Evolutionary conservation across 2,113 vertebrate genomes (phyloP).

Genomic region (Baryphthengus martii): DNA sequence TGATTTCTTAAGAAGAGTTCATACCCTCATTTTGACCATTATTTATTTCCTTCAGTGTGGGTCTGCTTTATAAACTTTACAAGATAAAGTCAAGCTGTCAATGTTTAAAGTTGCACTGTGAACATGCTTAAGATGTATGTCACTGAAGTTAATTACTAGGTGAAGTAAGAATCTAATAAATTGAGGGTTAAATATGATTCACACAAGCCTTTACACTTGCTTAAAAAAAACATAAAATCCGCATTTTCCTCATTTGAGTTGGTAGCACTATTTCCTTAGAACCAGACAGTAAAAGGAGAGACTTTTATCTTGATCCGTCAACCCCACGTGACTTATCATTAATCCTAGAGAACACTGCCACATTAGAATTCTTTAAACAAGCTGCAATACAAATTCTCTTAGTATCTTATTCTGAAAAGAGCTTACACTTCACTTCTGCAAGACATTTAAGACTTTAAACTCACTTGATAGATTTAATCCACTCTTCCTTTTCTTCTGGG

Average conservation of each 20-base stretch:
- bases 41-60: not conserved
- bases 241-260: not conserved
- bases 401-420: not conserved
- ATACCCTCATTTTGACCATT: not conserved
- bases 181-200: not conserved
- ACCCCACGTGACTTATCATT: not conserved
- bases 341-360: not conserved
- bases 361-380: not conserved
- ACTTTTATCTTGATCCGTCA: not conserved
- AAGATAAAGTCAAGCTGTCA: not conserved
- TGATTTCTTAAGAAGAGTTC: not conserved
- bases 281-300: not conserved
- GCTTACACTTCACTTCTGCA: not conserved
- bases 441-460: constrained; percentile 20
- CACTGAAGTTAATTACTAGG: not conserved
- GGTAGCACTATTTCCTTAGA: not conserved
- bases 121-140: not conserved
- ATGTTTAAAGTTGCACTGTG: not conserved
- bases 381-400: not conserved
- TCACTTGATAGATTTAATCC: constrained; percentile 99
- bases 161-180: not conserved
- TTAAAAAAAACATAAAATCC: not conserved
- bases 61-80: not conserved
- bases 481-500: constrained; percentile 95
- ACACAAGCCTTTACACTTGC: not conserved